phyloP scores from a whole-genome alignment of 2,888 invertebrate species.

The Eristalis pertinax region DNA sequence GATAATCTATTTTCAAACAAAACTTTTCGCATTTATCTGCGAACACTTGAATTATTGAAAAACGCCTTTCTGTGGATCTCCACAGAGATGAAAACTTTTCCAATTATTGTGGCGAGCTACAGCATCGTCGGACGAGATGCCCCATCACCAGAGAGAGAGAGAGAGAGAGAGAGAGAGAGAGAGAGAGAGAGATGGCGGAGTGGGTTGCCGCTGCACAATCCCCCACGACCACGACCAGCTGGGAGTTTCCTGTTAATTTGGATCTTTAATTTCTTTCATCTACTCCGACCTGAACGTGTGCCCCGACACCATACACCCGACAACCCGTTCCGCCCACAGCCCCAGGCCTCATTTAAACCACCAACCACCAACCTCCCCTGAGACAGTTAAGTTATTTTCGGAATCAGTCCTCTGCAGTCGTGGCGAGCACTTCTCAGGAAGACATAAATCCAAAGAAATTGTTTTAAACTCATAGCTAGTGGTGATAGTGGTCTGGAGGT shows the following conservation, averaged over 20 bases:
- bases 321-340: neutral
- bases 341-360: neutral
- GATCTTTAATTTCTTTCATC: slow-evolving; percentile 56
- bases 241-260: slow-evolving; percentile 48
- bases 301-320: neutral
- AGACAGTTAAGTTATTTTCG: slow-evolving; percentile 19
- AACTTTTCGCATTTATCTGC: slow-evolving; percentile 72
- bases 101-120: slow-evolving; percentile 78
- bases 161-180: neutral
- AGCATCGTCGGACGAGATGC: slow-evolving; percentile 39
- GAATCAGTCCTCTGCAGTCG: neutral
- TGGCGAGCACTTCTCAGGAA: slow-evolving; percentile 11
- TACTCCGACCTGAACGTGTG: slow-evolving; percentile 10
- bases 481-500: neutral
- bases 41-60: slow-evolving; percentile 72
- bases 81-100: slow-evolving; percentile 78
- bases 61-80: slow-evolving; percentile 72
- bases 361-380: neutral
- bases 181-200: neutral
- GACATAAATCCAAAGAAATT: slow-evolving; percentile 38
- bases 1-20: slow-evolving; percentile 71
- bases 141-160: neutral
- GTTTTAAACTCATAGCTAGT: slow-evolving; percentile 19
- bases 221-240: slow-evolving; percentile 14
- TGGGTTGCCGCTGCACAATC: slow-evolving; percentile 17